Evolutionary conservation across 2,113 vertebrate genomes (phyloP), one percentile per base, ranked within the genome.

Genomic region (Cinclus mexicanus): DNA sequence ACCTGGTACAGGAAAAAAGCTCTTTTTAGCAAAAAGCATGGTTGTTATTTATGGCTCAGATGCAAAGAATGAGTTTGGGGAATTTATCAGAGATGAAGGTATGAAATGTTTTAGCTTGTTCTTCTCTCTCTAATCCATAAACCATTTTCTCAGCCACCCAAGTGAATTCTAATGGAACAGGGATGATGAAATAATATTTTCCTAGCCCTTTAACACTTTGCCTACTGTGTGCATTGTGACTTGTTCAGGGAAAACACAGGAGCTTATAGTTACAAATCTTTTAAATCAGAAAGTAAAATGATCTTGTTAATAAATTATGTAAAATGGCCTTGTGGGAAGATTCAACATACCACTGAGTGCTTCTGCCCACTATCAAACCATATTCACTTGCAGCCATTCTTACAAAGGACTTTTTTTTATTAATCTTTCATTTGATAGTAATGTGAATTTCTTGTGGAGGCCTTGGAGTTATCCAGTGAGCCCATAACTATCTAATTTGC

Each of bases 161-260:
- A 98, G 98, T 98, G 98, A 98, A 98, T 98, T 98, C 98, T 98
- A 98, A 98, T 98, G 98, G 98, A 98, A 98, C 98, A 98, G 96
- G 93, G 98, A 97, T 97, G 98, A 98, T 98, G 98, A 98, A 98
- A 98, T 98, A 98, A 98, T 98, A 98, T 98, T 98, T 98, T 98
- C 97, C 97, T 97, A 98, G 97, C 95, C 97, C 97, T 98, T 98
- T 98, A 98, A 98, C 98, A 98, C 97, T 98, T 98, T 97, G 98
- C 97, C 97, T 97, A 97, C 98, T 98, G 97, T 97, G 82, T 97
- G 96, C 96, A 93, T 97, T 98, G 95, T 94, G 90, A 95, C 95
- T 92, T 94, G 81, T 93, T 96, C 94, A 89, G 95, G 85, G 95
- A 97, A 89, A 97, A 96, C 92, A 88, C 90, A 75, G 83, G 87